Evolutionary conservation across 2,888 invertebrate genomes (phyloP), one percentile per base, ranked within the genome.

Genomic region (Protophormia terraenovae): DNA sequence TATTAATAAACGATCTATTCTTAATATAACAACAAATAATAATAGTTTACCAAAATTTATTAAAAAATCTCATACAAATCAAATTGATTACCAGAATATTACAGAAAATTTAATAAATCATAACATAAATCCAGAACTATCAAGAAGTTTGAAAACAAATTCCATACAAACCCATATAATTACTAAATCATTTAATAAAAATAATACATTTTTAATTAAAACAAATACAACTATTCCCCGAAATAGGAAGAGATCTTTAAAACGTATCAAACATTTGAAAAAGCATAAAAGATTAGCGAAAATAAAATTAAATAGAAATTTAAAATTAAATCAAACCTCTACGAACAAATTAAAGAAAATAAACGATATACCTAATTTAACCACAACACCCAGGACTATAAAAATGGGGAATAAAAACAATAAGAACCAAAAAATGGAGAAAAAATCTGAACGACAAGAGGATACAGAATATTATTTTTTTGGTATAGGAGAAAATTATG

Each of bases 381-480:
- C 41, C 16, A 45, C 60, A 4, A 38, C 55, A 8, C 6, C 72
- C 19, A 71, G 80, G n/a, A 64, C 75, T 58, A 24, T 80, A 41
- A 78, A 47, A 6, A 45, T 4, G 41, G 22, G 6, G 4, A 16
- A 45, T 2, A 82, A 64, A 53, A 38, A 50, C 35, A 71, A 35
- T 6, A 14, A 7, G 45, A 77, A 78, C n/a, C 72, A 38, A 53
- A 86, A 83, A 69, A 27, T 62, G 76, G 55, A n/a, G n/a, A 35
- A 35, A 69, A 84, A 67, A 47, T 69, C 66, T 1, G 47, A 64
- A 29, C 7, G 55, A 66, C 19, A 82, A 35, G 80, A 88, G 19
- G 88, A 89, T 10, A 81, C 86, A 3, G 86, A 84, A 53, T 87
- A 88, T 83, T 86, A 85, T 53, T 84, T 87, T 10, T 71, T 86